Conservation (phyloP, 2,797 vertebrate genomes). For the Manis javanica region DNA sequence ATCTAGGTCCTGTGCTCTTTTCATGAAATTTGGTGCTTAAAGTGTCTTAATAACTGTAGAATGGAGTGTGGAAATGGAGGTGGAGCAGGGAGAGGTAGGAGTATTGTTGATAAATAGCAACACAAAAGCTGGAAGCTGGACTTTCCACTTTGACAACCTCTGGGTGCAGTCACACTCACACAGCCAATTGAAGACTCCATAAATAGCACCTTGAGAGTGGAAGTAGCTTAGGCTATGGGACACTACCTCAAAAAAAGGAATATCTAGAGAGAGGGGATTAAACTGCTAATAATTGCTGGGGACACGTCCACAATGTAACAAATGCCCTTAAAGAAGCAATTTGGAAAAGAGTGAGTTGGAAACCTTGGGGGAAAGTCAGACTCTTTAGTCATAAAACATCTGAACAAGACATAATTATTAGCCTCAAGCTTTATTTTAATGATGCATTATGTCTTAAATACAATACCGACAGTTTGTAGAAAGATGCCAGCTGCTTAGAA, state of each 20-base stretch:
- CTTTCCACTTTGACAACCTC: neutral
- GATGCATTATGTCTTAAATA: conserved; percentile 76
- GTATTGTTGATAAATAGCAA: neutral
- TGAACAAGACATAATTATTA: conserved; percentile 78
- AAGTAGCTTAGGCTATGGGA: conserved; percentile 30
- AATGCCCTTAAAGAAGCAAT: conserved; percentile 61
- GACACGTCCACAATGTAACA: conserved; percentile 40
- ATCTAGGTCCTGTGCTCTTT: neutral
- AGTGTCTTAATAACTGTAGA: conserved; percentile 2
- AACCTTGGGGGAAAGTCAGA: conserved; percentile 71
- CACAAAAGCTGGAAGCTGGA: accelerated
- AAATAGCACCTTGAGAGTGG: conserved; percentile 51
- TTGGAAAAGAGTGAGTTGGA: conserved; percentile 68
- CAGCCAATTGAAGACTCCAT: neutral
- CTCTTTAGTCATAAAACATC: conserved; percentile 76
- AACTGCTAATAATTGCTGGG: conserved; percentile 63
- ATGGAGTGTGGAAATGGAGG: neutral
- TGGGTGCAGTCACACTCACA: neutral
- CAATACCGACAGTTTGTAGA: conserved; percentile 27
- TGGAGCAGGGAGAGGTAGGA: neutral
- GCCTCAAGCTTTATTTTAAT: conserved; percentile 77
- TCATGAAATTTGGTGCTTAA: neutral
- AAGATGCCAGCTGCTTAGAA: conserved; percentile 66
- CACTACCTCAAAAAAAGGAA: conserved; percentile 59
- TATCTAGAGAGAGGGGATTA: conserved; percentile 42